Percentiles rank a stretch among this genome's conserved stretches.
phyloP scores from a whole-genome alignment of 2,888 invertebrate genomes.

The Cataglyphis rosenhaueri region DNA sequence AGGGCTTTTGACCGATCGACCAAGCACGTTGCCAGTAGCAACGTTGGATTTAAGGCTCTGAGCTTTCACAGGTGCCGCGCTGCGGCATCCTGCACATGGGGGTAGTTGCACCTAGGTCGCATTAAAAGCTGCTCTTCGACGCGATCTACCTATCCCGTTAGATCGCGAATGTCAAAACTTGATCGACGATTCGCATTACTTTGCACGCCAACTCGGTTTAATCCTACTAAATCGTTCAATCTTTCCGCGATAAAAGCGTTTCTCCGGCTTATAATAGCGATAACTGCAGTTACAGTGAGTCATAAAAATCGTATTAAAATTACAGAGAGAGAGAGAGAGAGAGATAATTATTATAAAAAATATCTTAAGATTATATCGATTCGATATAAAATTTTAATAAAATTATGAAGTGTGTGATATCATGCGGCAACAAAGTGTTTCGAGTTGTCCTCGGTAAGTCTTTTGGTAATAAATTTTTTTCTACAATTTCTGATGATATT shows the following conservation, averaged over 20 bases:
- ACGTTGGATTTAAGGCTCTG: slow-evolving; percentile 75
- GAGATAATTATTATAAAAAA: background rate
- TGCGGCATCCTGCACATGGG: slow-evolving; percentile 48
- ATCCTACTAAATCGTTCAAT: slow-evolving; percentile 32
- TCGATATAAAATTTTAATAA: background rate
- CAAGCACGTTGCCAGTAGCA: slow-evolving; percentile 78
- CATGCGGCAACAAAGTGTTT: background rate
- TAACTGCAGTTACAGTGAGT: slow-evolving; percentile 1
- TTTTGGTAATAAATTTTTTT: background rate
- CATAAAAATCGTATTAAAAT: background rate
- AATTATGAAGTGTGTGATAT: slow-evolving; percentile 2
- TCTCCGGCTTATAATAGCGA: slow-evolving; percentile 10
- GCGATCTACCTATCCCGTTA: slow-evolving; percentile 34
- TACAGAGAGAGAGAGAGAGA: background rate
- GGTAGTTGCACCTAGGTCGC: slow-evolving; percentile 45
- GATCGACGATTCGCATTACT: slow-evolving; percentile 37
- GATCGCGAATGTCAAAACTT: slow-evolving; percentile 41
- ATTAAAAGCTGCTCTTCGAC: slow-evolving; percentile 61
- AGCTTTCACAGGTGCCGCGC: slow-evolving; percentile 66
- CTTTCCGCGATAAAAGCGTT: slow-evolving; percentile 28
- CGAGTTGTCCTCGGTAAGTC: slow-evolving; percentile 4
- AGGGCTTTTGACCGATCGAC: slow-evolving; percentile 76
- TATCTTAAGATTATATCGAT: background rate
- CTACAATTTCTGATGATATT: background rate
- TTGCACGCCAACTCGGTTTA: slow-evolving; percentile 12